A percentile compares a stretch with the other conserved stretches of the same genome.
Conservation (phyloP, 2,888 invertebrate species). For the Agrotis puta region DNA sequence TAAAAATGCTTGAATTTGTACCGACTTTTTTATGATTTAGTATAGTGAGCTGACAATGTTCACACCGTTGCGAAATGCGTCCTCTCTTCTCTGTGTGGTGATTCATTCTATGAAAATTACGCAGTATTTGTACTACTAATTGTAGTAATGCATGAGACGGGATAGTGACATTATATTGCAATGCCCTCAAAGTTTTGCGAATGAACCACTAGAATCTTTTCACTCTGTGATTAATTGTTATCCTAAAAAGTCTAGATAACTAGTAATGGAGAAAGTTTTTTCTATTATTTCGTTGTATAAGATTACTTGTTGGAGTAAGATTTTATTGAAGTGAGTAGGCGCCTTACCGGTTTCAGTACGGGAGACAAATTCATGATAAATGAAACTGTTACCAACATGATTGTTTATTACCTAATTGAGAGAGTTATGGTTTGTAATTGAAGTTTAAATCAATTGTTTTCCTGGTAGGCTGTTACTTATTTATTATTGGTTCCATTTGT, state of each 20-base stretch:
- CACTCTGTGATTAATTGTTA: not conserved
- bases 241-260: not conserved
- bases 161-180: too few relatives aligned
- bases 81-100: too few relatives aligned
- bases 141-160: too few relatives aligned
- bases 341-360: constrained; percentile 24
- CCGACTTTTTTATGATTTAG: too few relatives aligned
- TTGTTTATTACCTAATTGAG: constrained; percentile 21
- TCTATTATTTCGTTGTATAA: constrained; percentile 1
- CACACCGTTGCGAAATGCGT: too few relatives aligned
- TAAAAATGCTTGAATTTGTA: too few relatives aligned
- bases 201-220: too few relatives aligned
- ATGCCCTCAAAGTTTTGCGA: too few relatives aligned
- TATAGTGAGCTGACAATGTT: too few relatives aligned
- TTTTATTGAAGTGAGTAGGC: constrained; percentile 25
- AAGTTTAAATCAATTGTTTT: constrained; percentile 33
- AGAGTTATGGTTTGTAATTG: constrained; percentile 27
- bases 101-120: not conserved
- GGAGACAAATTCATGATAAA: constrained; percentile 29
- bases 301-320: constrained; percentile 6
- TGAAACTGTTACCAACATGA: constrained; percentile 7
- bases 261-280: constrained; percentile 13
- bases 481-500: constrained; percentile 10
- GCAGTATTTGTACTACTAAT: too few relatives aligned
- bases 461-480: constrained; percentile 1